Conservation (phyloP, 1,140 invertebrate genomes). For the Leptoteleia sp. region DNA sequence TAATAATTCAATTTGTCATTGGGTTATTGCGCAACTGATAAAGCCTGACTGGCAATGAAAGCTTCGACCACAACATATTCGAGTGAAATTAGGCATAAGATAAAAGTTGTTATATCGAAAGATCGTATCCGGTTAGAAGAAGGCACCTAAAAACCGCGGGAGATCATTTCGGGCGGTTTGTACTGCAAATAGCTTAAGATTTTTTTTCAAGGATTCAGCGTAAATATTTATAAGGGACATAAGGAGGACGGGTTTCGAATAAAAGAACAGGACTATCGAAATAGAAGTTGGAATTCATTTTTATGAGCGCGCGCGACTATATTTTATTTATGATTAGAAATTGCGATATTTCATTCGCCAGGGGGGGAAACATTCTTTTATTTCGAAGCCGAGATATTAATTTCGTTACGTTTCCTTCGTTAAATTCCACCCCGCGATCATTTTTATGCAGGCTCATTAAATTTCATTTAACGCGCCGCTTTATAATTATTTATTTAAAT, state of each 20-base stretch:
- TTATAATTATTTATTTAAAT: too few species aligned
- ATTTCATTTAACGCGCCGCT: too few species aligned
- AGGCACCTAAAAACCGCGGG: conserved; percentile 52
- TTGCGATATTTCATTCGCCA: conserved; percentile 15
- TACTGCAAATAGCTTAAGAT: conserved; percentile 60
- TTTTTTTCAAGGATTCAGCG: conserved; percentile 66
- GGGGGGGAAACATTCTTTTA: conserved; percentile 2
- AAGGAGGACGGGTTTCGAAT: too few species aligned
- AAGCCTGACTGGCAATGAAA: too few species aligned
- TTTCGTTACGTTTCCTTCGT: too few species aligned
- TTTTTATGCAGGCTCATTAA: too few species aligned
- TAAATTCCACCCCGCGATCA: too few species aligned
- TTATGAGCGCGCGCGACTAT: conserved; percentile 28
- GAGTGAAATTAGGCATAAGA: conserved; percentile 11
- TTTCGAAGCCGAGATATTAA: too few species aligned
- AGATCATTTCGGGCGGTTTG: conserved; percentile 65
- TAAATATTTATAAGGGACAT: conserved; percentile 73
- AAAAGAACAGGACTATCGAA: conserved; percentile 27
- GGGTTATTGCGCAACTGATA: too few species aligned
- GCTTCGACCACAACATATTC: neutral
- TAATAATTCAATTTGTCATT: too few species aligned
- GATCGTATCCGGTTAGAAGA: conserved; percentile 28
- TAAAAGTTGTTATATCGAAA: conserved; percentile 20
- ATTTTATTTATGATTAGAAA: conserved; percentile 48
- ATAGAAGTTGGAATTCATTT: conserved; percentile 39